Conservation (phyloP, 2,113 vertebrate species). For the Laterallus jamaicensis region DNA sequence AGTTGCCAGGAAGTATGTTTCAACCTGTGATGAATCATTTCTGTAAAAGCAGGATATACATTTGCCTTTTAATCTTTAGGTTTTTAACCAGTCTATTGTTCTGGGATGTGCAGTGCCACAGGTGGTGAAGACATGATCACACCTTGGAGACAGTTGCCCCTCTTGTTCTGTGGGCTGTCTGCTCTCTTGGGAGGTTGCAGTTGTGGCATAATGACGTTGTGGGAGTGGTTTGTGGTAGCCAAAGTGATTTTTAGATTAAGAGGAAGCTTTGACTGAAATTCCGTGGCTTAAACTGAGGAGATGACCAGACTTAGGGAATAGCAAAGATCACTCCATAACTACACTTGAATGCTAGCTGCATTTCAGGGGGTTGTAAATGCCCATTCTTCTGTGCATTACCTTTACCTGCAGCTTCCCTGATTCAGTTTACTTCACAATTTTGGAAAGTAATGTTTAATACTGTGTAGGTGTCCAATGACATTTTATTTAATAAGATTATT, state of each 20-base stretch:
- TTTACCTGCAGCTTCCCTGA: background rate
- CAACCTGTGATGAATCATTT: background rate
- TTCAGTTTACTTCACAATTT: background rate
- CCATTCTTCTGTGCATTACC: background rate
- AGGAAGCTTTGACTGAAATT: background rate
- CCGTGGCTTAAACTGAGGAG: background rate
- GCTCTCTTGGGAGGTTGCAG: background rate
- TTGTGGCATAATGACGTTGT: background rate
- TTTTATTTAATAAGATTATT: background rate
- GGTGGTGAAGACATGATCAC: background rate
- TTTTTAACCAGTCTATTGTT: background rate
- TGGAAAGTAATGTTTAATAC: background rate
- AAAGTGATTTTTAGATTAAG: background rate
- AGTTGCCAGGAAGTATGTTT: slow-evolving; percentile 87
- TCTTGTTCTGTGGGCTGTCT: background rate
- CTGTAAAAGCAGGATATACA: background rate
- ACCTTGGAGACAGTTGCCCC: background rate
- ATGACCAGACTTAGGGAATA: background rate
- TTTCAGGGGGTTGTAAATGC: background rate
- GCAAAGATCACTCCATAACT: background rate
- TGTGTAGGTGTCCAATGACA: background rate
- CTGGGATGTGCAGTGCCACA: background rate
- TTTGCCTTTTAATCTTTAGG: background rate
- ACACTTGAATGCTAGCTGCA: background rate
- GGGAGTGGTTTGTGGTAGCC: background rate